Percentiles rank a stretch among this genome's conserved stretches.
Conservation (phyloP, 2,797 vertebrate genomes). For the Thunnus albacares region DNA sequence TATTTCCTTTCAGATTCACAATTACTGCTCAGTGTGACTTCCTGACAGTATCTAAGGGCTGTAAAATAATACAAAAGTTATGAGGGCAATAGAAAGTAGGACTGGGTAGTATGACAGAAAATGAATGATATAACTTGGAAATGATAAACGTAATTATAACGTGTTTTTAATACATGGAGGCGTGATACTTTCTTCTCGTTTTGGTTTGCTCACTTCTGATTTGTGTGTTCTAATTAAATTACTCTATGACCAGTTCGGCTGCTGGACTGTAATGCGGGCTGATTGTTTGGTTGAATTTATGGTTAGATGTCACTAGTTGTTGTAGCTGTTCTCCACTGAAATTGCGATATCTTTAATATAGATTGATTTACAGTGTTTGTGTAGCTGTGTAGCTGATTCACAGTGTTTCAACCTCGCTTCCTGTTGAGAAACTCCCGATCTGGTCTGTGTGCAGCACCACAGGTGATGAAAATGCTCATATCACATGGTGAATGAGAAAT, state of each 20-base stretch:
- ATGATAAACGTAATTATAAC: neutral
- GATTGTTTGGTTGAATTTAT: neutral
- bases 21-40: no score
- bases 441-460: neutral
- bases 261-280: no score
- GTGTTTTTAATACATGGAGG: neutral
- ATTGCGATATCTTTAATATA: no score
- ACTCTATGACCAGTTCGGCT: neutral
- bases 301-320: neutral
- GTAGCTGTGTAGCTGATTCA: no score
- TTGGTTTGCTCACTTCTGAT: neutral
- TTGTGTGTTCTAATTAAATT: neutral
- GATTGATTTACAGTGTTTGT: no score
- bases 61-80: no score
- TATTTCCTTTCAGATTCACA: neutral
- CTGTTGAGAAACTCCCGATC: conserved; percentile 10
- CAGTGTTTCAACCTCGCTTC: neutral
- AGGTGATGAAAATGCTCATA: neutral
- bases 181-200: neutral
- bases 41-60: no score
- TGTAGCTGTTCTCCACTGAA: neutral
- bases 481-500: neutral
- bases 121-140: no score
- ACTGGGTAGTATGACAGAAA: no score
- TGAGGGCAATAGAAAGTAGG: no score